Base-by-base conservation (phyloP, 2,797 vertebrate species). In the Gymnothorax reevesii region DNA sequence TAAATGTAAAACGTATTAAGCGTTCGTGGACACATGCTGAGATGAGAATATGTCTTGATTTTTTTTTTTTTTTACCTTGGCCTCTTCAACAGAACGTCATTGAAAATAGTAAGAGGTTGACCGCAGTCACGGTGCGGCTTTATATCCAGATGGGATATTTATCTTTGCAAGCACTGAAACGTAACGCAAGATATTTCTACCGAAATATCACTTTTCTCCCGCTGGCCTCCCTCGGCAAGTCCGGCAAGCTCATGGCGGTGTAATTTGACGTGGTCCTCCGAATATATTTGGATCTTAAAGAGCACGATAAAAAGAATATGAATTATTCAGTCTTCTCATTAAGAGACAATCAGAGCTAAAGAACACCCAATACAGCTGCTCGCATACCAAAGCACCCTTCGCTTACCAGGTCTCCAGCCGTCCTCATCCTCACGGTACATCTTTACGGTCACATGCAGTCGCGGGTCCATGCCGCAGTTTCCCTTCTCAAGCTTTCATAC, bases 301-400 rank as follows among this genome's bases (percentile, higher is more conserved):
- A 86, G 87, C 85, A 87, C 88, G 73, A 87, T 87, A 87, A 88
- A 85, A 88, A 85, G 83, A 69, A 87, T 60, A 90, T 89, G 83
- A 87, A 90, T 91, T 87, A 91, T 91, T 90, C 87, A 88, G 84
- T 82, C 79, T 57, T 75, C 87, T 88, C 85, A 90, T 90, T 90
- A 91, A 82, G 84, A 86, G 66, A 87, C 87, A 86, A 86, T 73
- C 83, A 87, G 64, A 83, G 85, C 83, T 79, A 85, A 75, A 87
- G 83, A 54, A 75, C 57, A 84, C 59, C 83, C 73, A 87, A 87
- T 87, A 87, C 69, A 82, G 83, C 59, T 22, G 75, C 60, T 83
- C 83, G 85, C 84, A 66, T 84, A 66, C 57, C 80, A 54, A 71
- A 82, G 27, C 54, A 57, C 64, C 57, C 64, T 71, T 62, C 66